Conservation (phyloP, 1,140 invertebrate genomes). For the Wiebesia pumilae region DNA sequence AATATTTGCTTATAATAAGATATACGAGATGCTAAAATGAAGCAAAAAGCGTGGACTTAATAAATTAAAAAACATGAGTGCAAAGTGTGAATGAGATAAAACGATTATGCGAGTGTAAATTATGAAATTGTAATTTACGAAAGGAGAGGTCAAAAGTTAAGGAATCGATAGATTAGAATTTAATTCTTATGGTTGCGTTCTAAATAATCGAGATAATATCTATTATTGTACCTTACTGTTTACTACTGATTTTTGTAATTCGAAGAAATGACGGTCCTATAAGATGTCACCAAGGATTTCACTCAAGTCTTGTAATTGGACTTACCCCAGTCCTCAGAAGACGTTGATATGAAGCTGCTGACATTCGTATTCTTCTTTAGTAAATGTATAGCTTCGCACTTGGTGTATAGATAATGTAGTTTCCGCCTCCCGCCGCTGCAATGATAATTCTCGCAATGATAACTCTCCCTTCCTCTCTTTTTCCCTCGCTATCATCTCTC, state of each 20-base stretch:
- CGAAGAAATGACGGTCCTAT: not conserved
- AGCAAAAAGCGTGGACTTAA: not conserved
- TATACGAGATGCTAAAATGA: not conserved
- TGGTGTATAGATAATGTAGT: constrained; percentile 24
- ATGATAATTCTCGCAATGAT: constrained; percentile 26
- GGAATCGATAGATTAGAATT: not conserved
- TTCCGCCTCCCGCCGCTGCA: constrained; percentile 42
- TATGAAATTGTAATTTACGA: not conserved
- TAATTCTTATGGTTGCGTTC: not conserved
- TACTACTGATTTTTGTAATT: not conserved
- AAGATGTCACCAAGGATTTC: not conserved
- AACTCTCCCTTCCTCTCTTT: constrained; percentile 18
- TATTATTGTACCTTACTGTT: not conserved
- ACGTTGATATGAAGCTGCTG: constrained; percentile 6
- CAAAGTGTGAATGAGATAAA: not conserved
- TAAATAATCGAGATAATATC: not conserved
- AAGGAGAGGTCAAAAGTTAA: not conserved
- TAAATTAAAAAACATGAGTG: not conserved
- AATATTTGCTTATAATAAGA: not conserved
- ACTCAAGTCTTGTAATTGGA: constrained; percentile 4
- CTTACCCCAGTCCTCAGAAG: constrained; percentile 32
- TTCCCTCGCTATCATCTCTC: not conserved
- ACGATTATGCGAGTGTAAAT: not conserved
- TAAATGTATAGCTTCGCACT: constrained; percentile 38
- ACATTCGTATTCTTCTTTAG: constrained; percentile 24